These are phyloP conservation scores for Pangasianodon gigas DNA, from an alignment of 2,113 vertebrate species.

Conservation along the genomic window DNA sequence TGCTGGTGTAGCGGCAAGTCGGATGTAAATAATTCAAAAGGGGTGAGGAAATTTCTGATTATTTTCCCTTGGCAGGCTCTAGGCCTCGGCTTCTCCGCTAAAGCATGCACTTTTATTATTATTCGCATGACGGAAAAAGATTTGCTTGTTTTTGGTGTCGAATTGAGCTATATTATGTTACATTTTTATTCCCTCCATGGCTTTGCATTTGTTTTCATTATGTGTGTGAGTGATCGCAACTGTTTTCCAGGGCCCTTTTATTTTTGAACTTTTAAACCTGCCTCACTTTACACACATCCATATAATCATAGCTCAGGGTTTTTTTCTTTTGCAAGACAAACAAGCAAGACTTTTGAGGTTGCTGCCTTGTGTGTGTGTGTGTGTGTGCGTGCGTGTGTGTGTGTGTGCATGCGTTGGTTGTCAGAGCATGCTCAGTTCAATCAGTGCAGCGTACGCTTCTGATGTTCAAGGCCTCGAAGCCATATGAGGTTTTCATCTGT, in stretches of 20 bases:
- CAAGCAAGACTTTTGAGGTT: conserved; percentile 93
- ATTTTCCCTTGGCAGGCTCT: conserved; percentile 59
- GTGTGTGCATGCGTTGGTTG: conserved; percentile 83
- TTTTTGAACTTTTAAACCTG: conserved; percentile 41
- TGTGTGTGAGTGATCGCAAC: conserved; percentile 3
- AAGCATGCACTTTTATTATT: conserved; percentile 48
- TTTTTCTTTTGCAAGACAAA: conserved; percentile 89
- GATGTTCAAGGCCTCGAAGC: conserved; percentile 95
- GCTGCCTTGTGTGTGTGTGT: conserved; percentile 75
- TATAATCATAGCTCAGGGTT: conserved; percentile 47
- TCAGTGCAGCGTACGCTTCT: conserved; percentile 83
- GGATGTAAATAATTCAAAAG: conserved; percentile 79
- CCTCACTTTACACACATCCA: conserved; percentile 23
- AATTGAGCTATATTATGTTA: conserved; percentile 2
- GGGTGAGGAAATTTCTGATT: conserved; percentile 68
- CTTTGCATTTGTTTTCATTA: conserved; percentile 37
- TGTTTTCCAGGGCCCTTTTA: neutral
- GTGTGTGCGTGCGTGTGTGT: conserved; percentile 83
- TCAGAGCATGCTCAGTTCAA: conserved; percentile 80
- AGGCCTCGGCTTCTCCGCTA: conserved; percentile 48
- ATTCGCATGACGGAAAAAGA: neutral
- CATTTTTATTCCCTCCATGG: neutral
- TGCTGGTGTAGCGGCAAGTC: conserved; percentile 70
- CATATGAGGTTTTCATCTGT: conserved; percentile 90
- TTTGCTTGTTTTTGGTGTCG: conserved; percentile 5